Base-by-base conservation (phyloP, 2,888 invertebrate species). In the Lobophora halterata region DNA sequence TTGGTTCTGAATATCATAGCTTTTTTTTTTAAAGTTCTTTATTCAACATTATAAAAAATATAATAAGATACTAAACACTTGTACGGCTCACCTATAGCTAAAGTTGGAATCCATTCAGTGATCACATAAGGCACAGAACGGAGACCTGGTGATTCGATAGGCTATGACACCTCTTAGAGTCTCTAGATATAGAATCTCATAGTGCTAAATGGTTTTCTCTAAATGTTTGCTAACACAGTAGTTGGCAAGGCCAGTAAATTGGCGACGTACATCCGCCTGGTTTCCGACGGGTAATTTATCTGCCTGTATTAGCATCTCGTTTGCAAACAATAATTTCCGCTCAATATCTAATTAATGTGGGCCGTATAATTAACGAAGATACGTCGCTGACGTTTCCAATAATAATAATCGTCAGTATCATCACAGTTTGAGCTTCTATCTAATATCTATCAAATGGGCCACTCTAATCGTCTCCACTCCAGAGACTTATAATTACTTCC, bases 401-500 rank as follows among this genome's bases (percentile, higher is more conserved):
- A 60, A 58, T 55, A n/a, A n/a, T n/a, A n/a, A n/a, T n/a, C n/a
- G n/a, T n/a, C n/a, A n/a, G n/a, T n/a, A n/a, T n/a, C n/a, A n/a
- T n/a, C n/a, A n/a, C n/a, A n/a, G n/a, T n/a, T n/a, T n/a, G n/a
- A 49, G 45, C 42, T 46, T 39, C 53, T 61, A 55, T 53, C 46
- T 71, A 68, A 70, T 69, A 62, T 64, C 65, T 55, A 63, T 66
- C 57, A 70, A 72, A 72, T 62, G 61, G 61, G 54, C 53, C 52
- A 37, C 54, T 60, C 60, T 69, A 67, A 72, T 68, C 58, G 60
- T 48, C 52, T 50, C 54, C 52, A 54, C 45, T 49, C 49, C 55
- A 50, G 49, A 46, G 57, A 66, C 59, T 68, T 64, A 55, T 70
- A 71, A 72, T 71, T 67, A 71, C 65, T 73, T 67, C 49, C 32